Conservation (phyloP, 2,888 invertebrate species). For the Pecten maximus region DNA sequence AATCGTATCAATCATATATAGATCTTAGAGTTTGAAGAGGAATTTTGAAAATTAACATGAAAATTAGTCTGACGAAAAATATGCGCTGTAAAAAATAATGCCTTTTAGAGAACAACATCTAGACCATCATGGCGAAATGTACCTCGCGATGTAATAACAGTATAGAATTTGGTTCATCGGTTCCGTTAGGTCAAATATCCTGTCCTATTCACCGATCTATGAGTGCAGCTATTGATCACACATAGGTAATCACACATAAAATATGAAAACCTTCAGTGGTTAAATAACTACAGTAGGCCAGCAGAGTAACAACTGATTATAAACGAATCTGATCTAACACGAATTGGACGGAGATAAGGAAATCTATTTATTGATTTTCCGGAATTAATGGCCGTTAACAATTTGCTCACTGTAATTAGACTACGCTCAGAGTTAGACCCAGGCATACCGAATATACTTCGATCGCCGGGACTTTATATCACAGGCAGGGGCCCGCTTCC, state of each 20-base stretch:
- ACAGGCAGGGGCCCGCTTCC: not conserved
- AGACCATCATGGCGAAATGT: no score
- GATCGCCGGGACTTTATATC: not conserved
- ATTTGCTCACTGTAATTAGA: slow-evolving; percentile 19
- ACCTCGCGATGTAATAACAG: no score
- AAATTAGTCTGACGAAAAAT: no score
- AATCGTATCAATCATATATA: no score
- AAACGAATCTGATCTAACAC: not conserved
- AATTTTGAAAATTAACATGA: no score
- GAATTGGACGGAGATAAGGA: not conserved
- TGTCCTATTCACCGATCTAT: no score
- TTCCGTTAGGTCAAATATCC: no score
- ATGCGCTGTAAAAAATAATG: no score
- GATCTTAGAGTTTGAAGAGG: no score
- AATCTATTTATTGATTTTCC: not conserved
- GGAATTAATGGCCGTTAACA: slow-evolving; percentile 8
- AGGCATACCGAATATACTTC: not conserved
- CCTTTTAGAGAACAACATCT: no score
- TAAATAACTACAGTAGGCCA: not conserved
- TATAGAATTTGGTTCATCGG: no score
- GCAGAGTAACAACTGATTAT: not conserved
- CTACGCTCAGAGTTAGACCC: not conserved
- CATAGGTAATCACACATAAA: not conserved
- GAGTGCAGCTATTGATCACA: not conserved
- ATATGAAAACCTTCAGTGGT: not conserved